Conservation (phyloP, 2,888 invertebrate species). For the Dicranocentrus wangi region DNA sequence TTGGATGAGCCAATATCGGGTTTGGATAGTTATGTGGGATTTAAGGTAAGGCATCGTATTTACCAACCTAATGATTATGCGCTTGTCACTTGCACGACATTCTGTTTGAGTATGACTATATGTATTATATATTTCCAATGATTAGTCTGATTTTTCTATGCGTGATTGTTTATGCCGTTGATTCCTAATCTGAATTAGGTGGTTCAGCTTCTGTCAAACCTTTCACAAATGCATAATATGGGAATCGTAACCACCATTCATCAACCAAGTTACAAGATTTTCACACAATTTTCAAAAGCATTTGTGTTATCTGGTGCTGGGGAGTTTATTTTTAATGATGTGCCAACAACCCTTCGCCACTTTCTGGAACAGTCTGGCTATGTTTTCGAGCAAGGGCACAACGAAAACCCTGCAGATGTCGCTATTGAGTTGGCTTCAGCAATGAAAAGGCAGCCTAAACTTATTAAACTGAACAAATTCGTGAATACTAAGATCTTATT, state of each 20-base stretch:
- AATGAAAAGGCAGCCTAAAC: not conserved
- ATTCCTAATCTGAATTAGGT: no score
- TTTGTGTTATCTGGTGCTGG: constrained; percentile 37
- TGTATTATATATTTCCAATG: no score
- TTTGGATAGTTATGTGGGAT: constrained; percentile 35
- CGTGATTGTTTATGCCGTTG: no score
- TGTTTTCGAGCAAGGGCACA: not conserved
- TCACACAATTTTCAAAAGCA: constrained; percentile 27
- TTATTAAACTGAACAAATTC: not conserved
- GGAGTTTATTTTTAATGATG: constrained; percentile 15
- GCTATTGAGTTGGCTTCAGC: constrained; percentile 32
- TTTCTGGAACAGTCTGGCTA: constrained; percentile 12
- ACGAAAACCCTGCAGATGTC: constrained; percentile 34
- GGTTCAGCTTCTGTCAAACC: constrained; percentile 2
- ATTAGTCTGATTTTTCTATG: no score
- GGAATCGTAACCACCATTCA: constrained; percentile 42
- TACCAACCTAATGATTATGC: no score
- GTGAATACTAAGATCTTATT: not conserved
- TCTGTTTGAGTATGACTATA: no score
- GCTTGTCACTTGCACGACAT: no score
- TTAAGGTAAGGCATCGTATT: constrained; percentile 12
- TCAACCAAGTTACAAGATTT: constrained; percentile 44
- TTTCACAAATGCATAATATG: constrained; percentile 29
- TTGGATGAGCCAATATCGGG: constrained; percentile 50
- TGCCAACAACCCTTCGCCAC: not conserved